Evolutionary conservation across 2,797 vertebrate species (phyloP).

Genomic region (Mormyrops boulengeri): DNA sequence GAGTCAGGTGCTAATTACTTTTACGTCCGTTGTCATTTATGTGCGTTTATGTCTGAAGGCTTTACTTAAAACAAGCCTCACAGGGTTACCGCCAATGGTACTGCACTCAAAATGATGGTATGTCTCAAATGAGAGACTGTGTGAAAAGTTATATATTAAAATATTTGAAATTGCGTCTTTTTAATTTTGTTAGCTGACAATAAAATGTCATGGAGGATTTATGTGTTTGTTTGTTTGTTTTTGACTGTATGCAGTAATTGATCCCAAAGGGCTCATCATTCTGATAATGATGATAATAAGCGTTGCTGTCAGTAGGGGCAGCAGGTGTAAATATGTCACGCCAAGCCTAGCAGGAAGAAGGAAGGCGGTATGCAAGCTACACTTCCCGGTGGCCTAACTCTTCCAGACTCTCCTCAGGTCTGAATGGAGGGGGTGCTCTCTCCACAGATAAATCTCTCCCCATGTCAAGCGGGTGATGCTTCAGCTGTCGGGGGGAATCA

Average conservation of each 20-base stretch:
- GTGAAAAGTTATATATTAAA: background rate
- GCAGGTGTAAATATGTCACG: background rate
- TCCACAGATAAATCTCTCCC: conserved; percentile 63
- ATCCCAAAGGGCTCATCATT: background rate
- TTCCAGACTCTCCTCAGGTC: conserved; percentile 38
- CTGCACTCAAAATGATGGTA: conserved; percentile 1
- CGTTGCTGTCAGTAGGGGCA: background rate
- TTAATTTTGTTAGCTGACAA: background rate
- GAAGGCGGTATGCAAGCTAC: background rate
- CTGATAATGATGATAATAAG: background rate
- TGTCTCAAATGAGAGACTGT: background rate
- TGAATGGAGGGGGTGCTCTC: conserved; percentile 23
- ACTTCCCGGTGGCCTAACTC: conserved; percentile 35
- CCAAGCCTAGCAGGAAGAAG: background rate
- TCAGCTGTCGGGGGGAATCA: conserved; percentile 86
- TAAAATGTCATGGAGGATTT: conserved; percentile 11
- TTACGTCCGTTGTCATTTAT: background rate
- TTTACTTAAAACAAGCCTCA: background rate
- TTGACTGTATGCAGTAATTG: background rate
- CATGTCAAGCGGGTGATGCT: conserved; percentile 74
- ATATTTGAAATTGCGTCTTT: conserved; percentile 9
- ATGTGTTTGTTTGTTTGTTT: background rate
- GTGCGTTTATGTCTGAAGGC: background rate
- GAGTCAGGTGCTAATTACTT: background rate
- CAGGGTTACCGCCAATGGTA: conserved; percentile 13